A percentile compares a stretch with the other conserved stretches of the same genome.
Conservation (phyloP, 1,140 invertebrate genomes). For the Oryctes rhinoceros region DNA sequence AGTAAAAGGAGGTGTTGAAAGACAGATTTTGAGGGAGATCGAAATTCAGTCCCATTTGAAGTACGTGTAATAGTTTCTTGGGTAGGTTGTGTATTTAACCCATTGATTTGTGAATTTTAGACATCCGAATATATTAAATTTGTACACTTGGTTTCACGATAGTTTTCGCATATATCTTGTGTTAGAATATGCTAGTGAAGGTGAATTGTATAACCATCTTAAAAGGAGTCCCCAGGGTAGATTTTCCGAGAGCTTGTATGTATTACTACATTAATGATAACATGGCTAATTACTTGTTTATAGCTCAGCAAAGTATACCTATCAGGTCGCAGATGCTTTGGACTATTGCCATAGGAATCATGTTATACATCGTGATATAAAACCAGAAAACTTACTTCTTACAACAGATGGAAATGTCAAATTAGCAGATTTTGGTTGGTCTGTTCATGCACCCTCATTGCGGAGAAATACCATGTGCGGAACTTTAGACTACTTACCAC, state of each 20-base stretch:
- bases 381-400: conserved; percentile 90
- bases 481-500: conserved; percentile 92
- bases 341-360: conserved; percentile 89
- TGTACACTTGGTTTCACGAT: conserved; percentile 94
- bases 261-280: conserved; percentile 33
- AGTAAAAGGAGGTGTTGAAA: conserved; percentile 76
- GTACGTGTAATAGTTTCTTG: conserved; percentile 61
- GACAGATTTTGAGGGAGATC: conserved; percentile 90
- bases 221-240: conserved; percentile 72
- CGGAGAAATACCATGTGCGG: conserved; percentile 91
- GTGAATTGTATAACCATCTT: conserved; percentile 87
- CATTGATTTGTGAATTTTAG: conserved; percentile 63
- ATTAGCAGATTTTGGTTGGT: conserved; percentile 95
- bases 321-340: conserved; percentile 90
- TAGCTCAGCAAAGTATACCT: conserved; percentile 81
- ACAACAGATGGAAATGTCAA: conserved; percentile 82
- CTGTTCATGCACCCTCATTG: conserved; percentile 86
- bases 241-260: conserved; percentile 71
- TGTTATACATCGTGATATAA: conserved; percentile 92
- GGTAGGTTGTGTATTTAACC: conserved; percentile 44
- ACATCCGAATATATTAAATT: conserved; percentile 89
- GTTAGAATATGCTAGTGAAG: conserved; percentile 89
- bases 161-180: conserved; percentile 88
- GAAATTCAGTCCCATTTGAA: conserved; percentile 94
- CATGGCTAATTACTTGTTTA: conserved; percentile 38